Conservation (phyloP, 2,113 vertebrate species). For the Ramphastos sulfuratus region DNA sequence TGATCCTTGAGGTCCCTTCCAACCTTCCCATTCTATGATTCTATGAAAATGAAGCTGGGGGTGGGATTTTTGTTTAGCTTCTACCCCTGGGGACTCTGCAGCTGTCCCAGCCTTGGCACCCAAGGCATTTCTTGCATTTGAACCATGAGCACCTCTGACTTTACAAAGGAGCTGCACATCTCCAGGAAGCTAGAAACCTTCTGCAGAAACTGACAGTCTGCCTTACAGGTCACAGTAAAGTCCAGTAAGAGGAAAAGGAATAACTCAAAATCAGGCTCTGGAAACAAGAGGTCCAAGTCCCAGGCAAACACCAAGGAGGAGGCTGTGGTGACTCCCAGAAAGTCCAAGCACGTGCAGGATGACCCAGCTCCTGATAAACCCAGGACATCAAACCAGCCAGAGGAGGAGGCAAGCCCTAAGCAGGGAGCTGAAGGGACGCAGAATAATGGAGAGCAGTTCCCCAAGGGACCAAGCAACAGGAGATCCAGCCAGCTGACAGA, state of each 20-base stretch:
- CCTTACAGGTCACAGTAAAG: conserved; percentile 16
- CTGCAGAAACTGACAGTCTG: neutral
- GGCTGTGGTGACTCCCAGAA: conserved; percentile 16
- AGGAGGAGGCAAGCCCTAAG: neutral
- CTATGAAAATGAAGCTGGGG: neutral
- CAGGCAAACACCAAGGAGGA: neutral
- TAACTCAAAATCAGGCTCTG: neutral
- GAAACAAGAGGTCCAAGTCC: conserved; percentile 49
- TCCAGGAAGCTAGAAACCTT: neutral
- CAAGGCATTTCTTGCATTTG: neutral
- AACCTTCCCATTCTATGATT: no score
- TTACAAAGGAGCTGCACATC: neutral
- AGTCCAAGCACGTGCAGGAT: conserved; percentile 27
- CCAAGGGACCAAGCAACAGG: conserved; percentile 54
- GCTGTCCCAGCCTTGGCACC: conserved; percentile 1
- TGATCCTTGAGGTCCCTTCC: no score
- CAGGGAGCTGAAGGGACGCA: conserved; percentile 17
- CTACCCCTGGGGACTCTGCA: neutral
- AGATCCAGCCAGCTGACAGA: conserved; percentile 45
- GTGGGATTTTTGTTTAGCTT: neutral
- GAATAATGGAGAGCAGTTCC: conserved; percentile 47
- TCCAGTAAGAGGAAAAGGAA: conserved; percentile 65
- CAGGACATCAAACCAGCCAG: neutral
- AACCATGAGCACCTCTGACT: neutral
- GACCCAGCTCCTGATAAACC: conserved; percentile 40